Conservation (phyloP, 2,113 vertebrate species). For the Heteronetta atricapilla region DNA sequence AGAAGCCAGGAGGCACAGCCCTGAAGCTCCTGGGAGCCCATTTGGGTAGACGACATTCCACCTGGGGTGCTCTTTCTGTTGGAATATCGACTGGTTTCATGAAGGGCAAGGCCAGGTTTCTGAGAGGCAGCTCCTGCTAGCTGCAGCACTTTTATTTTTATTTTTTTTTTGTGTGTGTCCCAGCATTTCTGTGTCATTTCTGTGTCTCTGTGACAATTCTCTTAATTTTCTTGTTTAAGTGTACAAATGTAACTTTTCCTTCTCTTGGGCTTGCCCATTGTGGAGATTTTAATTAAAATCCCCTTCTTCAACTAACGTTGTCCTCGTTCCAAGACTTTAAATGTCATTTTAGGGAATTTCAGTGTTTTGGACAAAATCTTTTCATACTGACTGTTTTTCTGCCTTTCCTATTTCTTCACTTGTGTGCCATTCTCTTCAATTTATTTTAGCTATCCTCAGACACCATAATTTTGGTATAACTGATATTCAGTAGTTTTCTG, state of each 20-base stretch:
- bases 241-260: neutral
- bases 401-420: neutral
- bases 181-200: neutral
- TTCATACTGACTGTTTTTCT: neutral
- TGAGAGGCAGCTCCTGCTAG: neutral
- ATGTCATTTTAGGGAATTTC: neutral
- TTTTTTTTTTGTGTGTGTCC: neutral
- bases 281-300: neutral
- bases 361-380: neutral
- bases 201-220: neutral
- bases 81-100: neutral
- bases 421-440: neutral
- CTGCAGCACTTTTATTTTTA: neutral
- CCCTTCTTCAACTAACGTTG: neutral
- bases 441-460: conserved; percentile 36
- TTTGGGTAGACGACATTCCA: neutral
- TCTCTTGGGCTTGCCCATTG: neutral
- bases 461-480: conserved; percentile 40
- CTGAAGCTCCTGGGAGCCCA: fast-evolving
- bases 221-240: neutral
- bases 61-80: neutral
- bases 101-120: neutral
- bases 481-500: conserved; percentile 48
- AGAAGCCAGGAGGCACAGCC: neutral
- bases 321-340: conserved; percentile 8